Base-by-base conservation (phyloP, 2,888 invertebrate genomes). In the Junonia oenone region DNA sequence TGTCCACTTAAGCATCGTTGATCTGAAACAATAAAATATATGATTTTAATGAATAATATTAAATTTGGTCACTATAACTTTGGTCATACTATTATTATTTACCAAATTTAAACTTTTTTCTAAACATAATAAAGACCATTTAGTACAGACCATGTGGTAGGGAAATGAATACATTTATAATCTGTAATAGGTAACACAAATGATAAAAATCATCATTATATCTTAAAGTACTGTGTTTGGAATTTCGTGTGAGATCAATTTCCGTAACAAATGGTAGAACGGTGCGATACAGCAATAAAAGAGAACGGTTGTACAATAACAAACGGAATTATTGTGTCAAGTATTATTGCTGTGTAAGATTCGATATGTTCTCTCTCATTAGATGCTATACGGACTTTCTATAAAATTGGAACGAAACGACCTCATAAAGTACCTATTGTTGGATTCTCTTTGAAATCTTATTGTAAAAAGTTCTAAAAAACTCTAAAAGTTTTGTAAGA, bases 1-100 rank as follows among this genome's bases (percentile, higher is more conserved):
- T 51, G 92, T 91, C 93, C 93, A 93, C 90, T 93, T 93, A 69
- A 93, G 81, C 93, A 93, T 93, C 70, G 75, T 90, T 63, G 53
- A 69, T 66, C 89, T 89, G 84, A 9, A 84, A 89, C 64, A 66
- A 75, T 58, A 17, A 22, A 40, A 15, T 8, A 17, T 46, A n/a
- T n/a, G n/a, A n/a, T n/a, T n/a, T n/a, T n/a, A n/a, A n/a, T n/a
- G n/a, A n/a, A n/a, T n/a, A n/a, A n/a, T n/a, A n/a, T n/a, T n/a
- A n/a, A n/a, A n/a, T n/a, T n/a, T n/a, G n/a, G n/a, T n/a, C n/a
- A n/a, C n/a, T n/a, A n/a, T n/a, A n/a, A n/a, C n/a, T n/a, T n/a
- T n/a, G n/a, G n/a, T n/a, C n/a, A n/a, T n/a, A n/a, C n/a, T n/a
- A n/a, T n/a, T n/a, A n/a, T n/a, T n/a, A n/a, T n/a, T n/a, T n/a